Base-by-base conservation (phyloP, 2,797 vertebrate genomes). In the Cyclopterus lumpus region DNA sequence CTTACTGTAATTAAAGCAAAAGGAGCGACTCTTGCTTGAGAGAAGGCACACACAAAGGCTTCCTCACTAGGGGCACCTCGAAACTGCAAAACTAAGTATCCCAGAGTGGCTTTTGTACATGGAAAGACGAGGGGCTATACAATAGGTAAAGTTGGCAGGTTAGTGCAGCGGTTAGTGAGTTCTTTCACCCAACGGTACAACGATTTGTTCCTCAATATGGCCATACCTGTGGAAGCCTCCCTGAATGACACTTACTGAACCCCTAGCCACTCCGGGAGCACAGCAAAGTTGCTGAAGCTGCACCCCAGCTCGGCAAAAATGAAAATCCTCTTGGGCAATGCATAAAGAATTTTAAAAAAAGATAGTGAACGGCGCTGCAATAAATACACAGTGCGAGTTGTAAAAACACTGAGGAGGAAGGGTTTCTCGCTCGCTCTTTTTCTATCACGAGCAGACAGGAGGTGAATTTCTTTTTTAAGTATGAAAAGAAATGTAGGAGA, bases 1-100 rank as follows among this genome's bases (percentile, higher is more conserved):
- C 89, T 91, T 92, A 93, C 91, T 92, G 91, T 94, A 93, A 94
- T 94, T 94, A 94, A 93, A 93, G 91, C 87, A 89, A 90, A 92
- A 89, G 75, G 85, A 91, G 86, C 78, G 46, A 80, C 70, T 85
- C 81, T 79, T 59, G 75, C 88, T 87, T 82, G 53, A 87, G 84
- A 92, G 82, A 75, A 89, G 63, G 63, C 75, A 82, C 83, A 84
- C 83, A 90, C 73, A 89, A 88, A 87, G 83, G 82, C 71, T 89
- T 73, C 76, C 83, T 84, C 83, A 79, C 79, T 48, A 79, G 60
- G 66, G 49, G 79, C 81, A 77, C 76, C 72, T 81, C 59, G 10
- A 82, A 88, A 86, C 79, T 65, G 79, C 67, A 74, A 79, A 70
- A 59, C 71, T 49, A 75, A 84, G 83, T 75, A 66, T 85, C 86